These are phyloP conservation scores for Platygyra sinensis DNA, from an alignment of 64 coral and sea anemone genomes.

Conservation along the genomic window DNA sequence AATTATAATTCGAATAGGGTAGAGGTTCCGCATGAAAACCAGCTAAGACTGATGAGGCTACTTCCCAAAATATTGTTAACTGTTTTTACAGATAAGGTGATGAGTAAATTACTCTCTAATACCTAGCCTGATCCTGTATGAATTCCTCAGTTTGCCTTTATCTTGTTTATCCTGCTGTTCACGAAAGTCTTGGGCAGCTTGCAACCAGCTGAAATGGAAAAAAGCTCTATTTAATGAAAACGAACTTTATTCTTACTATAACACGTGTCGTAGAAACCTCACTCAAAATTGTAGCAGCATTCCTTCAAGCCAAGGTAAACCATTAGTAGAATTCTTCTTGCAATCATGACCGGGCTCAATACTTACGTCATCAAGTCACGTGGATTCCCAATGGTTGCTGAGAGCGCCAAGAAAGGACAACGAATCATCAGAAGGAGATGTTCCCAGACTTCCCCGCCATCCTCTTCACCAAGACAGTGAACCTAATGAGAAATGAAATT, in stretches of 20 bases:
- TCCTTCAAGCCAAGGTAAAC: too few species aligned
- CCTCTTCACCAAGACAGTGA: slow-evolving; percentile 83
- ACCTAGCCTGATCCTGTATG: slow-evolving; percentile 32
- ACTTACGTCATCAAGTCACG: background rate
- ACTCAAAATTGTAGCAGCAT: too few species aligned
- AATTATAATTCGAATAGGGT: too few species aligned
- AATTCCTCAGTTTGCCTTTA: background rate
- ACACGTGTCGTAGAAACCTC: too few species aligned
- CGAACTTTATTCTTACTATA: background rate
- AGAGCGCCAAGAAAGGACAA: slow-evolving; percentile 80
- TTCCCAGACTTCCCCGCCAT: slow-evolving; percentile 84
- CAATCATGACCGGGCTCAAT: background rate
- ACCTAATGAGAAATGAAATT: background rate
- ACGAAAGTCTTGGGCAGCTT: slow-evolving; percentile 34
- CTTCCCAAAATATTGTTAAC: too few species aligned
- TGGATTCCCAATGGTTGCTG: slow-evolving; percentile 45
- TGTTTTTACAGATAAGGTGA: background rate
- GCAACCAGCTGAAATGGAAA: slow-evolving; percentile 13
- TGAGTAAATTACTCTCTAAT: background rate
- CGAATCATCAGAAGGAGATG: slow-evolving; percentile 79
- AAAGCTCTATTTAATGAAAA: too few species aligned
- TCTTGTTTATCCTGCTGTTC: slow-evolving; percentile 29
- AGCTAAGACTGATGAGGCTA: too few species aligned
- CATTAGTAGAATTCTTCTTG: too few species aligned
- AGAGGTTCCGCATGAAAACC: too few species aligned